Evolutionary conservation across 2,888 invertebrate genomes (phyloP).

Genomic region (Drosophila phalerata): DNA sequence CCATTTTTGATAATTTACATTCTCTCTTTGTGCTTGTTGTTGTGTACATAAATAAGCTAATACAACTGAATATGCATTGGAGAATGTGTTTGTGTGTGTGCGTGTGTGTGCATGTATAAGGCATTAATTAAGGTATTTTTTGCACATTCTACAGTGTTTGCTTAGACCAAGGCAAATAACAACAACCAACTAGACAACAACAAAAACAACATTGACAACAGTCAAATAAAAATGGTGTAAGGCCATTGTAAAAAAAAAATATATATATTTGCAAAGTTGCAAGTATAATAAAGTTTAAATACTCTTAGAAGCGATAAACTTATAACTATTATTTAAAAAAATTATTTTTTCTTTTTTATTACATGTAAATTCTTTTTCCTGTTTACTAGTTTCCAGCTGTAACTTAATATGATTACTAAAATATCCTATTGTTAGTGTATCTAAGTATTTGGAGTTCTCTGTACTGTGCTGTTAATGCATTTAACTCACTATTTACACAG

Average conservation of each 20-base stretch:
- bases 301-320: slow-evolving; percentile 6
- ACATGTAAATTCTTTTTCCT: not conserved
- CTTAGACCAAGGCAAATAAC: slow-evolving; percentile 55
- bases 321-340: not conserved
- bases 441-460: slow-evolving; percentile 16
- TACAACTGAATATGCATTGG: slow-evolving; percentile 8
- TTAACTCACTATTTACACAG: slow-evolving; percentile 65
- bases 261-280: slow-evolving; percentile 9
- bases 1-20: slow-evolving; percentile 27
- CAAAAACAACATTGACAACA: slow-evolving; percentile 36
- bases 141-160: slow-evolving; percentile 58
- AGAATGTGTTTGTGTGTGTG: slow-evolving; percentile 19
- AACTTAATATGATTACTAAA: too few relatives aligned
- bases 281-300: slow-evolving; percentile 3
- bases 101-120: slow-evolving; percentile 30
- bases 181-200: slow-evolving; percentile 41
- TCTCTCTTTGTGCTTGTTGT: not conserved
- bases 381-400: not conserved
- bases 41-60: slow-evolving; percentile 14
- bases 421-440: not conserved
- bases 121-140: slow-evolving; percentile 68
- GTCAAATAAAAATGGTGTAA: slow-evolving; percentile 52
- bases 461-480: slow-evolving; percentile 46
- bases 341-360: not conserved
- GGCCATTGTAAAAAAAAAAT: slow-evolving; percentile 41